Conservation (phyloP, 2,888 invertebrate genomes). For the Rotaria magnacalcarata region DNA sequence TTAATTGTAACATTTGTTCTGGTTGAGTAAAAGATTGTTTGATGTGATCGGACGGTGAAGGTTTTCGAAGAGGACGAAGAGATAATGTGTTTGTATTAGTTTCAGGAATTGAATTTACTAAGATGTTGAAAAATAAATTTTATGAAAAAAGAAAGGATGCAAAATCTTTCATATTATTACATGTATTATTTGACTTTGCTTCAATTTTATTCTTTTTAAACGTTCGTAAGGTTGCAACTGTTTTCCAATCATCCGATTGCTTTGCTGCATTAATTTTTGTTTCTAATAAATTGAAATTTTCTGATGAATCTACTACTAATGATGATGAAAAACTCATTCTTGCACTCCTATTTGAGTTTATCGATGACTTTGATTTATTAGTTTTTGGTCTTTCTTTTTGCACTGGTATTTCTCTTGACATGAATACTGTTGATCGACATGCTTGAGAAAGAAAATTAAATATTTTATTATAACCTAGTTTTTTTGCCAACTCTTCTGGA, state of each 20-base stretch:
- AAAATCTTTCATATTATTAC: not conserved
- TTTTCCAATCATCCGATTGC: not conserved
- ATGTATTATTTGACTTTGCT: not conserved
- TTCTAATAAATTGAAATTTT: not conserved
- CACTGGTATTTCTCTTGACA: not conserved
- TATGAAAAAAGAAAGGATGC: not conserved
- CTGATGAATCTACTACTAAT: not conserved
- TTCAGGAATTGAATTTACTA: not conserved
- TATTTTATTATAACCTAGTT: slow-evolving; percentile 14
- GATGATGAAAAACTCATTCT: too few species aligned
- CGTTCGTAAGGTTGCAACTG: not conserved
- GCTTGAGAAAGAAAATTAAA: not conserved
- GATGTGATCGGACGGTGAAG: not conserved
- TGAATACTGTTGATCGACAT: not conserved
- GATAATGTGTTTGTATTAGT: not conserved
- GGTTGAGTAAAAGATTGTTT: not conserved
- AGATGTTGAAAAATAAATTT: not conserved
- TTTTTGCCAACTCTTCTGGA: not conserved
- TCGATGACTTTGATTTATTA: not conserved
- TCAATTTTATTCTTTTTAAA: not conserved
- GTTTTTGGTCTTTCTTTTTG: not conserved
- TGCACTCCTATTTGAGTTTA: not conserved
- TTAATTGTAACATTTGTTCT: not conserved
- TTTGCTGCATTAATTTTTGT: not conserved
- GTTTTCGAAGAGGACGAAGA: not conserved